Evolutionary conservation across 2,797 vertebrate genomes (phyloP), one percentile per base, ranked within the genome.

Genomic region (Lacerta viridis): DNA sequence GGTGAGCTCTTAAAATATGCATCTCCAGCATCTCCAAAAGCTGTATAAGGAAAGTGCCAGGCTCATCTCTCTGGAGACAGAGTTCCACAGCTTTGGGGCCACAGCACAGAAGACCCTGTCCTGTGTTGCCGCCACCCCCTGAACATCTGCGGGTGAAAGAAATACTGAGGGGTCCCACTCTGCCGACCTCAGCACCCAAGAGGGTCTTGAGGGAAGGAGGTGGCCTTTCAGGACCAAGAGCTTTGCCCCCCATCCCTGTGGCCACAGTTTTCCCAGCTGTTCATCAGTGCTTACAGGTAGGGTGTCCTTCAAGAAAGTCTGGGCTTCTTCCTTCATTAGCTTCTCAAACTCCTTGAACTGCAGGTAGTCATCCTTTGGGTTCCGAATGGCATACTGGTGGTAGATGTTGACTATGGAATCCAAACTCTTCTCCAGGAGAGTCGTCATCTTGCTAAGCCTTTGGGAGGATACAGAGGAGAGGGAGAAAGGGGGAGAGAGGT

Each of bases 251-350:
- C 29, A 59, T 33, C 4, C 18, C 50, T 59, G 29, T 59, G 29
- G 7, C 50, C 27, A 80, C 2, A 55, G 20, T 20, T 36, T 64
- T 25, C 20, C 50, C 78, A 23, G n/a, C 15, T 4, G 7, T 61
- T 20, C 9, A 2, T 55, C n/a, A 13, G 9, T 17, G 72, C 71
- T 64, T 39, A 84, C 83, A 6, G 83, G 71, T 1, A 3, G 25
- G 8, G 83, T 84, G 33, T 59, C 6, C 33, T 29, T 41, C n/a
- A 84, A 9, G 50, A 84, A 84, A 5, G 33, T 3, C 8, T 18
- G 33, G 4, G 71, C 83, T 17, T 84, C 50, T 41, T 84, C 83
- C 36, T 84, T 84, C 83, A 84, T 10, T 15, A 84, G 1, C 50
- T 75, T 84, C 33, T 20, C 7, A 4, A 84, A 75, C 33, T 84